Base-by-base conservation (phyloP, 1,140 invertebrate species). In the Nylanderia fulva region DNA sequence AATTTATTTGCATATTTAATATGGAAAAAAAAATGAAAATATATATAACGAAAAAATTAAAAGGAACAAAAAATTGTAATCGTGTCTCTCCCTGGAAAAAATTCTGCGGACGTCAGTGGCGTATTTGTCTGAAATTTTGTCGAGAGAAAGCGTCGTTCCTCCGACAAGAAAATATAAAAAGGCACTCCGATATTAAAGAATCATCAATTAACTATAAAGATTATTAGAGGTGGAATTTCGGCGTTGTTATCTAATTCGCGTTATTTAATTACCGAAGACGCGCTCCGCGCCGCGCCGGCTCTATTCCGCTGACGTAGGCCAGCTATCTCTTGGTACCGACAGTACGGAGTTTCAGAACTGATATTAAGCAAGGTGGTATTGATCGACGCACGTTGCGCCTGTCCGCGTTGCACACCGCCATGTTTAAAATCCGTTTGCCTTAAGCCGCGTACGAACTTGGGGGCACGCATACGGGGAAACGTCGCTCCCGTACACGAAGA, bases 361-460 rank as follows among this genome's bases (percentile, higher is more conserved):
- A 94, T 94, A 95, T 95, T 94, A 95, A 94, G 94, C 94, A 94
- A 94, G 93, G 91, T 60, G 87, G 93, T 95, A 95, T 95, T 95
- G 94, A 95, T 95, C 94, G 94, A 92, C 91, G 89, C 90, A 87
- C 87, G 89, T 90, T 91, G 92, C 90, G 90, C 91, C 91, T 93
- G 92, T 93, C 91, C 93, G 91, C 89, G 90, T 88, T 92, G 86
- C 92, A 94, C 93, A 94, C 93, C 93, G 94, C 94, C 94, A 94
- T 94, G 93, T 95, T 95, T 94, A 93, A 95, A 94, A 94, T 94
- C 77, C 66, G 77, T 68, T 45, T 72, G 52, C 63, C 66, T 86
- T 85, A 80, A 84, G 86, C 86, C 84, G 61, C 66, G 66, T 56
- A 69, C 66, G 77, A 69, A 82, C 77, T 82, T 82, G 27, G 60